Base-by-base conservation (phyloP, 1,140 invertebrate genomes). In the Drosophila leontia region DNA sequence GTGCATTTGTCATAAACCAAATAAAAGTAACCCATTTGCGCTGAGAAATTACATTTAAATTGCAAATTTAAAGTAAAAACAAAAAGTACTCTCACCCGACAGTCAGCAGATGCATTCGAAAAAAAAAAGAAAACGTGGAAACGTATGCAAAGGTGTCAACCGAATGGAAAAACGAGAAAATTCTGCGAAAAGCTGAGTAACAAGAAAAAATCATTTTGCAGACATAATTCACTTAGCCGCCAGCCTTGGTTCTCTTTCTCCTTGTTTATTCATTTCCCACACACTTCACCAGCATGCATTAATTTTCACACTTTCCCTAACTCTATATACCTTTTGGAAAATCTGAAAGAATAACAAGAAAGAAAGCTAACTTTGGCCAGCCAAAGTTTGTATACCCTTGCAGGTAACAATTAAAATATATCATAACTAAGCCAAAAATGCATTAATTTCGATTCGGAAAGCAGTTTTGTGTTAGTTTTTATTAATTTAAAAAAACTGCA, bases 21-120 rank as follows among this genome's bases (percentile, higher is more conserved):
- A 80, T 83, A 88, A 86, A 86, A 83, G 71, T 80, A 61, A 56
- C 42, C 62, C 42, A 55, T 60, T 68, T 77, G 37, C 48, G 37
- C 63, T 83, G 84, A 86, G 71, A 86, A 83, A 86, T 86, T 86
- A 88, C 83, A 86, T 86, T 86, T 83, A 83, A 88, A 86, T 86
- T 86, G 84, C 80, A 86, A 86, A 86, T 86, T 87, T 83, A 53
- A 62, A 76, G 67, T 41, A 74, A 72, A 44, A 69, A 69, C 44
- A 56, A 77, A 78, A 39, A 50, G n/a, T 51, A 55, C 67, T 71
- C 63, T 51, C 45, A 41, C 42, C 34, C 68, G 32, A 29, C 64
- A 65, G 60, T 47, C 58, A 80, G 7, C 57, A 47, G 50, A 13
- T 55, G 67, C 51, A 59, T 29, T 29, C 35, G 13, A 8, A 26